phyloP scores from a whole-genome alignment of 2,797 vertebrate species.

The Odontamblyopus rebecca region DNA sequence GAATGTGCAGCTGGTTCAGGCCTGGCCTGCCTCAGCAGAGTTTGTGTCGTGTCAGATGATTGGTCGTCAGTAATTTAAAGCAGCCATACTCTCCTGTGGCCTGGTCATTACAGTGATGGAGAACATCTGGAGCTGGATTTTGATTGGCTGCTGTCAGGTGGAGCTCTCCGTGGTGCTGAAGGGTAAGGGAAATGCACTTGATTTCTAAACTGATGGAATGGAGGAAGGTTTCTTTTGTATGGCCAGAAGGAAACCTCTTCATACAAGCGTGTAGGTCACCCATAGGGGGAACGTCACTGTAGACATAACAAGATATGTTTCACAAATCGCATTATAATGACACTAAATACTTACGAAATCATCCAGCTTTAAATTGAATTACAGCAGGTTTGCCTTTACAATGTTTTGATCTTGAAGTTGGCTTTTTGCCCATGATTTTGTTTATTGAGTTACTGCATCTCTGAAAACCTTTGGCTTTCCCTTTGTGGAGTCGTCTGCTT shows the following conservation, averaged over 20 bases:
- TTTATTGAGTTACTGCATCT: no score
- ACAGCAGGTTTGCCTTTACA: no score
- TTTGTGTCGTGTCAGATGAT: constrained; percentile 1
- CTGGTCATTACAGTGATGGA: constrained; percentile 45
- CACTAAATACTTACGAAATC: no score
- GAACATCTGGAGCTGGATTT: constrained; percentile 44
- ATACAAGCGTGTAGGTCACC: background rate
- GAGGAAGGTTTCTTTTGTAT: background rate
- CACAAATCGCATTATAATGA: no score
- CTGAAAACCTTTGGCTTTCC: no score
- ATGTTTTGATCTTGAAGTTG: no score
- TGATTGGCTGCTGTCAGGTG: constrained; percentile 24
- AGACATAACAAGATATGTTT: background rate
- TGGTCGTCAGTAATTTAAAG: constrained; percentile 21
- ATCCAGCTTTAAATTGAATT: no score
- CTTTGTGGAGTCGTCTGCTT: no score
- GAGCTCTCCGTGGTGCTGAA: constrained; percentile 52
- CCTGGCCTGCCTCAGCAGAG: background rate
- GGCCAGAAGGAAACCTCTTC: background rate
- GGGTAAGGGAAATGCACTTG: background rate
- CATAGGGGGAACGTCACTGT: background rate
- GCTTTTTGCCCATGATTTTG: no score
- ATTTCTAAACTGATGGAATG: background rate
- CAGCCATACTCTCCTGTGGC: constrained; percentile 23
- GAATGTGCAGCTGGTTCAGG: background rate